phyloP scores from a whole-genome alignment of 1,140 invertebrate species.

The Bombus difficillimus region DNA sequence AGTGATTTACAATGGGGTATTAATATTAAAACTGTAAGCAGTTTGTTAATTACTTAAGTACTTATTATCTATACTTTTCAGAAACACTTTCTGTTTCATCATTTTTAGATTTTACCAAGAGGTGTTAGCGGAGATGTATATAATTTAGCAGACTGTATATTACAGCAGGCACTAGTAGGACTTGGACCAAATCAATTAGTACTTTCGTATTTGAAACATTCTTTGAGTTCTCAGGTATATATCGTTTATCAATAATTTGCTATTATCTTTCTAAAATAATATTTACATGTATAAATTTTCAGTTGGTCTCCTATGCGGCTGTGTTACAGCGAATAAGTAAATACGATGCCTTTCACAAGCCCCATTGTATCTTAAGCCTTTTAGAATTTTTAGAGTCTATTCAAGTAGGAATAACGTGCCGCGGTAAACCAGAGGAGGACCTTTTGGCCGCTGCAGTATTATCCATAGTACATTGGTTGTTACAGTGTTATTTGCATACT shows the following conservation, averaged over 20 bases:
- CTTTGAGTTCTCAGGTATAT: conserved; percentile 90
- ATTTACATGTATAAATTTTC: conserved; percentile 15
- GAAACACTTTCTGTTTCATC: background rate
- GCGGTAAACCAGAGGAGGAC: conserved; percentile 92
- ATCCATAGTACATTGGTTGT: conserved; percentile 90
- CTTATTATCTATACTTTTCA: background rate
- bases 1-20: conserved; percentile 97
- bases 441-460: conserved; percentile 89
- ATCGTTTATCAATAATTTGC: conserved; percentile 14
- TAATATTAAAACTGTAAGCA: conserved; percentile 92
- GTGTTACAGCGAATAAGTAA: conserved; percentile 94
- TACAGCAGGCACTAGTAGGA: conserved; percentile 96
- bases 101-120: conserved; percentile 87
- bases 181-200: conserved; percentile 95
- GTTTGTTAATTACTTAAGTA: background rate
- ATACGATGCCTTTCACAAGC: conserved; percentile 94
- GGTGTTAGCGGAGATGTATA: conserved; percentile 96
- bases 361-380: conserved; percentile 93
- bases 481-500: conserved; percentile 89
- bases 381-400: conserved; percentile 93
- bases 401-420: conserved; percentile 87
- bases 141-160: conserved; percentile 95
- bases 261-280: background rate
- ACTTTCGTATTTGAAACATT: conserved; percentile 96
- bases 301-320: conserved; percentile 94